phyloP scores from a whole-genome alignment of 2,797 vertebrate species.

The Cacajao melanocephalus region DNA sequence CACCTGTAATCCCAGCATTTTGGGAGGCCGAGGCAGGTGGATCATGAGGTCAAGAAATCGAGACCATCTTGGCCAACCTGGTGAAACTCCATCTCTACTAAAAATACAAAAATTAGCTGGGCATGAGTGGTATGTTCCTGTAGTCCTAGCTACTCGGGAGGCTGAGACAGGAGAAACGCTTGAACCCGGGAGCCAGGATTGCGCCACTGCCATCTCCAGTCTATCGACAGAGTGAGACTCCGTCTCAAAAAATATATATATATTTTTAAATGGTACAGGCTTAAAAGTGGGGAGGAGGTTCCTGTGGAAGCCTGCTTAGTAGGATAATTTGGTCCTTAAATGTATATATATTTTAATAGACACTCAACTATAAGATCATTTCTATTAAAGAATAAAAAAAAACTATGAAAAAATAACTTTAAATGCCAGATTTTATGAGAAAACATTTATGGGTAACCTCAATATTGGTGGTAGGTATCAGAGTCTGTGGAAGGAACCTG shows the following conservation, averaged over 20 bases:
- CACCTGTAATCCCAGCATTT: too few relatives aligned
- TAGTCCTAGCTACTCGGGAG: too few relatives aligned
- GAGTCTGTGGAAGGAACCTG: background rate
- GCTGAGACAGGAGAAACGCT: too few relatives aligned
- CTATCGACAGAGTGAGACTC: too few relatives aligned
- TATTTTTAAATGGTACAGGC: background rate
- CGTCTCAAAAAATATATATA: background rate
- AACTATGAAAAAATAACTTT: background rate
- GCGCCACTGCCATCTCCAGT: too few relatives aligned
- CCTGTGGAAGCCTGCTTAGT: background rate
- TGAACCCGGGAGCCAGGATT: too few relatives aligned
- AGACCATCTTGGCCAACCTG: too few relatives aligned
- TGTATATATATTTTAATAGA: background rate
- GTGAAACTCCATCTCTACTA: too few relatives aligned
- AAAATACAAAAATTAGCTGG: too few relatives aligned
- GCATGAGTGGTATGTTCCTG: too few relatives aligned
- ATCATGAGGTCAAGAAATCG: too few relatives aligned
- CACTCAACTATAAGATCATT: background rate
- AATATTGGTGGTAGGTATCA: background rate
- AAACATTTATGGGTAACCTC: background rate
- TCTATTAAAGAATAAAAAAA: background rate
- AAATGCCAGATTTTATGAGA: slow-evolving; percentile 37
- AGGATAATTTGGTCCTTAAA: background rate
- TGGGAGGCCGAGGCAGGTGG: too few relatives aligned
- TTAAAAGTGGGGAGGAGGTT: background rate